Evolutionary conservation across 2,888 invertebrate genomes (phyloP).

Genomic region (Agrotis ipsilon): DNA sequence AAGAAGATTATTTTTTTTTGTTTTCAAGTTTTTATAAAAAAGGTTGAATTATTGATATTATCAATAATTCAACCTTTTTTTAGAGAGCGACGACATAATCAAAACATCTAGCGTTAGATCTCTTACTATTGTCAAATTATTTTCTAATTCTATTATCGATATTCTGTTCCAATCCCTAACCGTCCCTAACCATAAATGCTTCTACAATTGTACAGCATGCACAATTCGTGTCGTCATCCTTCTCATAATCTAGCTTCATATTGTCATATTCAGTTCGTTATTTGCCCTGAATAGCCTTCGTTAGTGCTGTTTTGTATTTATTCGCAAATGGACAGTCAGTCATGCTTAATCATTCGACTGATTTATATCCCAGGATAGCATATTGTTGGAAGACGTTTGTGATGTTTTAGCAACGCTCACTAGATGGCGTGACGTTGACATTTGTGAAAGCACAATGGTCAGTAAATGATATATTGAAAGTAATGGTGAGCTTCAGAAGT

Average conservation of each 20-base stretch:
- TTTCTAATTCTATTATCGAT: slow-evolving; percentile 21
- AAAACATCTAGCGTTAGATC: too few species aligned
- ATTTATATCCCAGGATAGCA: slow-evolving; percentile 71
- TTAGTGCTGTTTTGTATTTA: slow-evolving; percentile 85
- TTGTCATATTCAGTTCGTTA: slow-evolving; percentile 75
- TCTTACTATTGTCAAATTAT: not conserved
- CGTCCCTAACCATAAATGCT: slow-evolving; percentile 32
- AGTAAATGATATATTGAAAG: slow-evolving; percentile 52
- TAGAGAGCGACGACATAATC: too few species aligned
- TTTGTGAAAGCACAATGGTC: slow-evolving; percentile 47
- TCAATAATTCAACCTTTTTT: too few species aligned
- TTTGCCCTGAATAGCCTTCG: slow-evolving; percentile 85
- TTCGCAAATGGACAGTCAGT: slow-evolving; percentile 79
- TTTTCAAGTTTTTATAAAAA: too few species aligned
- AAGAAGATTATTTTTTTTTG: not conserved
- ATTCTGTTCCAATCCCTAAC: slow-evolving; percentile 1
- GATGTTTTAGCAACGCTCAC: slow-evolving; percentile 50
- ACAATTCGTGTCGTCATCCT: slow-evolving; percentile 67
- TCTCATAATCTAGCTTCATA: slow-evolving; percentile 72
- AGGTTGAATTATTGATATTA: too few species aligned
- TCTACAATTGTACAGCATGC: slow-evolving; percentile 52
- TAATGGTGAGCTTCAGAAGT: slow-evolving; percentile 37
- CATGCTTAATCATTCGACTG: slow-evolving; percentile 82
- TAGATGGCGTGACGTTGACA: slow-evolving; percentile 54
- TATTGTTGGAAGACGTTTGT: slow-evolving; percentile 48